phyloP scores from a whole-genome alignment of 1,140 invertebrate species.

The Drosophila azteca region DNA sequence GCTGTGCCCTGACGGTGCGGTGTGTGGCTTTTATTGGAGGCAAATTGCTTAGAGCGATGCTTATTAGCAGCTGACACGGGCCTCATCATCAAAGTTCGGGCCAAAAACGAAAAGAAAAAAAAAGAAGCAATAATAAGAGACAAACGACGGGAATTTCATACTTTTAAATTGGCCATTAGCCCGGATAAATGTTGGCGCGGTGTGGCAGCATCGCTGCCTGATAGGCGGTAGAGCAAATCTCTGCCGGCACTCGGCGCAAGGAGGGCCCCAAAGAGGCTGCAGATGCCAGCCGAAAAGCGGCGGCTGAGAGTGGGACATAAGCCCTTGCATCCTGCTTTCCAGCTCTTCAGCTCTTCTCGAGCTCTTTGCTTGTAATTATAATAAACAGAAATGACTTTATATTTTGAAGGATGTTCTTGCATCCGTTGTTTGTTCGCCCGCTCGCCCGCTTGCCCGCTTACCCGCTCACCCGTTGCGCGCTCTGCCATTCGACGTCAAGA shows the following conservation, averaged over 20 bases:
- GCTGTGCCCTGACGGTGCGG: conserved; percentile 20
- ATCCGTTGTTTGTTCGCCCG: conserved; percentile 42
- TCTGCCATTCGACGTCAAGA: conserved; percentile 35
- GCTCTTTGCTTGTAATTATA: conserved; percentile 55
- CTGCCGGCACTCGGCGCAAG: neutral
- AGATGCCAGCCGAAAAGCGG: neutral
- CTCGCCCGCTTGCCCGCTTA: conserved; percentile 26
- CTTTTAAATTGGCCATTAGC: conserved; percentile 76
- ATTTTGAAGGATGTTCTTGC: conserved; percentile 51
- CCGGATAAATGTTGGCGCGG: conserved; percentile 10
- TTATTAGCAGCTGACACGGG: conserved; percentile 79
- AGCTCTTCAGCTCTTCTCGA: conserved; percentile 5
- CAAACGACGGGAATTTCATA: conserved; percentile 70
- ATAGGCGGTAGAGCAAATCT: conserved; percentile 17
- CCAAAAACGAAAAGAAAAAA: conserved; percentile 15
- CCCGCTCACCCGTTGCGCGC: conserved; percentile 2
- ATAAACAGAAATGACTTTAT: conserved; percentile 62
- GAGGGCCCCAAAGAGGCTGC: conserved; percentile 7
- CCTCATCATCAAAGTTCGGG: conserved; percentile 63
- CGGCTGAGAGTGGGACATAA: conserved; percentile 1
- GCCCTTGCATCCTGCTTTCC: conserved; percentile 42
- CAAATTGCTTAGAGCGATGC: conserved; percentile 69
- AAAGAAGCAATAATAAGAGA: conserved; percentile 34
- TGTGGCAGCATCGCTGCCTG: neutral
- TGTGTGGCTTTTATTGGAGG: conserved; percentile 77